Base-by-base conservation (phyloP, 2,113 vertebrate genomes). In the Sylvia atricapilla region DNA sequence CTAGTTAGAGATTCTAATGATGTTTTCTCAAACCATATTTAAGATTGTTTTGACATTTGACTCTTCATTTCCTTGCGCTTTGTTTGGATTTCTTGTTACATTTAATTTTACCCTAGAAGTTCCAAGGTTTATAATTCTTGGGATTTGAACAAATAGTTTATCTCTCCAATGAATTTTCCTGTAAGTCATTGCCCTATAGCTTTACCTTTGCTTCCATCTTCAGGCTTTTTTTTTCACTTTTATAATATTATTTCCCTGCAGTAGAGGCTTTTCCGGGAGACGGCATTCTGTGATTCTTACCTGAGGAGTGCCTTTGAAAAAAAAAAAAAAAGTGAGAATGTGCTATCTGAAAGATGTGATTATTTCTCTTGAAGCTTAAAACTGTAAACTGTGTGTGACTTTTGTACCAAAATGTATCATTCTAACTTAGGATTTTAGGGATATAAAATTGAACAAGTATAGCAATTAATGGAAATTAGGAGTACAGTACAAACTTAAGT, bases 311-410 rank as follows among this genome's bases (percentile, higher is more conserved):
- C 63, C 55, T 87, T 88, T 69, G 70, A 33, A 23, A 63, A 14
- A 41, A 41, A 22, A 63, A 83, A 79, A 79, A 46, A 39, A 76
- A 19, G 55, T 63, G 53, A 80, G 59, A 80, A 88, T 53, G 33
- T 79, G 78, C 43, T 80, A 7, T 64, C 58, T 87, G 66, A 75
- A 94, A 96, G 60, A 63, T 50, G 46, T 35, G 33, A 49, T 76
- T 79, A 76, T 94, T 93, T 66, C 41, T 91, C 82, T 43, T 58
- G 16, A 80, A 92, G 84, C 55, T 85, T 78, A 46, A 70, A 93
- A 52, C 46, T 59, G 22, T 64, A 62, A 91, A 56, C 24, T 68
- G 4, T 9, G 4, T 9, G 18, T 53, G 30, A 81, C 35, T 84
- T 92, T 89, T 89, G 52, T 89, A 74, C 44, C 20, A 52, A 77